A percentile compares a stretch with the other conserved stretches of the same genome.
Evolutionary conservation across 1,140 invertebrate genomes (phyloP).

Genomic region (Cataglyphis hispanica): DNA sequence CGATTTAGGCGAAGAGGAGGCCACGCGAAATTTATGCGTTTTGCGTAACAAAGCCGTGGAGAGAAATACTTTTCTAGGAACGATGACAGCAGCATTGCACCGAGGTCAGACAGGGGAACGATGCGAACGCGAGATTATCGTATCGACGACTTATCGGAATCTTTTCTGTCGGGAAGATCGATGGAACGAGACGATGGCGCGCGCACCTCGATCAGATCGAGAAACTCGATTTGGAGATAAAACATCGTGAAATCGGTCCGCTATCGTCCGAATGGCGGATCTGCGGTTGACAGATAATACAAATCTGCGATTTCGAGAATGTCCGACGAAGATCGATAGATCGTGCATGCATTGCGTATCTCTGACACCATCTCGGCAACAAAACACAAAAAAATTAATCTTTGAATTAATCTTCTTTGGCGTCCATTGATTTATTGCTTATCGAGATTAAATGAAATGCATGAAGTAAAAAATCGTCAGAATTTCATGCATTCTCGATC

Average conservation of each 20-base stretch:
- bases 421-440: no score
- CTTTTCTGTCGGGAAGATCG: constrained; percentile 63
- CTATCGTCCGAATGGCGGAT: constrained; percentile 24
- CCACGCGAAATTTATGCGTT: constrained; percentile 44
- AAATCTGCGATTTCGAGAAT: constrained; percentile 48
- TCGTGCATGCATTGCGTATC: constrained; percentile 22
- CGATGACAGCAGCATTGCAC: constrained; percentile 45
- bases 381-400: background rate
- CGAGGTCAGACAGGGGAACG: constrained; percentile 44
- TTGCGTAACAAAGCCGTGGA: constrained; percentile 44
- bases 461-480: background rate
- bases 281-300: constrained; percentile 56
- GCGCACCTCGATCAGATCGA: constrained; percentile 47
- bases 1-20: background rate
- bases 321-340: constrained; percentile 64
- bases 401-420: no score
- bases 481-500: background rate
- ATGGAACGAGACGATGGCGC: constrained; percentile 34
- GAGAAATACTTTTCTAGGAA: constrained; percentile 34
- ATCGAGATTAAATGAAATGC: no score
- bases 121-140: constrained; percentile 55
- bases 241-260: constrained; percentile 37
- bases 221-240: constrained; percentile 65
- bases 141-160: constrained; percentile 69
- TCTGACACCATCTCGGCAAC: constrained; percentile 31